phyloP scores from a whole-genome alignment of 2,113 vertebrate genomes.

The Asarcornis scutulata region DNA sequence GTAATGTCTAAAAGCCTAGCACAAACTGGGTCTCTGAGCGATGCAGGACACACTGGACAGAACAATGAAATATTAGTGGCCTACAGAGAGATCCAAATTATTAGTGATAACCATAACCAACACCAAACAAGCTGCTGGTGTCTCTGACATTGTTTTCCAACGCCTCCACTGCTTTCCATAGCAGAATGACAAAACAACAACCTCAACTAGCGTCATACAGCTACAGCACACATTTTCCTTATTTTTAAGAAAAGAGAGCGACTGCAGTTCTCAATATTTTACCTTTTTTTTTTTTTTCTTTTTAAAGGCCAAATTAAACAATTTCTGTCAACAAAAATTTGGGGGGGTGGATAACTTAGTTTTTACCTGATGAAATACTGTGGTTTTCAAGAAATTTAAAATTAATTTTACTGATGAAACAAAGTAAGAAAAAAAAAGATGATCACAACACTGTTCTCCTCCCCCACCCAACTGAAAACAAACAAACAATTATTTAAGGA shows the following conservation, averaged over 20 bases:
- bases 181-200: not conserved
- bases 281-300: not conserved
- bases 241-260: not conserved
- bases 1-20: rapidly evolving
- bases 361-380: not conserved
- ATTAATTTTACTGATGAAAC: not conserved
- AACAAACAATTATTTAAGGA: not conserved
- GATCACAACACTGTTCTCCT: not conserved
- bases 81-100: not conserved
- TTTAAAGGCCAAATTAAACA: not conserved
- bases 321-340: not conserved
- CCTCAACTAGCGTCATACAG: not conserved
- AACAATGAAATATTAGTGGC: not conserved
- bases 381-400: not conserved
- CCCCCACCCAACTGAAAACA: not conserved
- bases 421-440: not conserved
- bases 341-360: not conserved
- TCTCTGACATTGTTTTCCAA: not conserved
- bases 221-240: not conserved
- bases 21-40: not conserved
- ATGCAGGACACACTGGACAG: not conserved
- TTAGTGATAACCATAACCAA: not conserved
- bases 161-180: not conserved
- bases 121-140: not conserved
- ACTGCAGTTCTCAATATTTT: not conserved